These are phyloP conservation scores for Limnodromus scolopaceus DNA, from an alignment of 2,797 vertebrate species.

Conservation along the genomic window DNA sequence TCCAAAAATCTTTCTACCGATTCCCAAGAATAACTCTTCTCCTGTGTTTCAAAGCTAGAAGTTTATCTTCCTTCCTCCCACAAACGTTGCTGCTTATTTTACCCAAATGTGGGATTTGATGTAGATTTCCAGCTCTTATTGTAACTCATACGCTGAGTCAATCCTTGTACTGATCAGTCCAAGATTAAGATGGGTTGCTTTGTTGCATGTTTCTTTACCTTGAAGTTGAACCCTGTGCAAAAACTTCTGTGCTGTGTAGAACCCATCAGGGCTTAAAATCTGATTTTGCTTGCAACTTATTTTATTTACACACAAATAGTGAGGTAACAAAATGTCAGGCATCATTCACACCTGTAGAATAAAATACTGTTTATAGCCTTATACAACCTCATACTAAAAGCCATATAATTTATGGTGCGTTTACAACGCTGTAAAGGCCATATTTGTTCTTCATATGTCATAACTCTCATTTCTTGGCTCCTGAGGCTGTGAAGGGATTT, in stretches of 20 bases:
- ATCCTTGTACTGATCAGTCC: neutral
- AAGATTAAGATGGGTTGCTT: neutral
- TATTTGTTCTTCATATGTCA: slow-evolving; percentile 61
- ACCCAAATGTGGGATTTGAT: neutral
- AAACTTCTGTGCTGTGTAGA: neutral
- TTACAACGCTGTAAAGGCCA: slow-evolving; percentile 17
- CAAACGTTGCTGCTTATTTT: neutral
- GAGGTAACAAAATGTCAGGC: slow-evolving; percentile 20
- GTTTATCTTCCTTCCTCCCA: neutral
- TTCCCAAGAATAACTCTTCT: neutral
- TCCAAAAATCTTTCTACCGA: neutral
- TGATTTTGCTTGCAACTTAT: slow-evolving; percentile 15
- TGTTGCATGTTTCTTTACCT: neutral
- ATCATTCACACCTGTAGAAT: slow-evolving; percentile 29
- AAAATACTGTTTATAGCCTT: slow-evolving; percentile 54
- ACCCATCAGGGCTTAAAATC: neutral
- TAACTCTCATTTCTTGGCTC: slow-evolving; percentile 54
- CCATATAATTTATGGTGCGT: slow-evolving; percentile 47
- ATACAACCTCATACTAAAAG: slow-evolving; percentile 43
- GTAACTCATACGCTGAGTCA: neutral
- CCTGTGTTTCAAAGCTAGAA: neutral
- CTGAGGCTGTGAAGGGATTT: slow-evolving; percentile 44
- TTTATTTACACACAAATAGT: slow-evolving; percentile 41
- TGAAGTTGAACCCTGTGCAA: neutral
- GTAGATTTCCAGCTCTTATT: neutral